Base-by-base conservation (phyloP, 2,888 invertebrate species). In the Capitulum mitella region DNA sequence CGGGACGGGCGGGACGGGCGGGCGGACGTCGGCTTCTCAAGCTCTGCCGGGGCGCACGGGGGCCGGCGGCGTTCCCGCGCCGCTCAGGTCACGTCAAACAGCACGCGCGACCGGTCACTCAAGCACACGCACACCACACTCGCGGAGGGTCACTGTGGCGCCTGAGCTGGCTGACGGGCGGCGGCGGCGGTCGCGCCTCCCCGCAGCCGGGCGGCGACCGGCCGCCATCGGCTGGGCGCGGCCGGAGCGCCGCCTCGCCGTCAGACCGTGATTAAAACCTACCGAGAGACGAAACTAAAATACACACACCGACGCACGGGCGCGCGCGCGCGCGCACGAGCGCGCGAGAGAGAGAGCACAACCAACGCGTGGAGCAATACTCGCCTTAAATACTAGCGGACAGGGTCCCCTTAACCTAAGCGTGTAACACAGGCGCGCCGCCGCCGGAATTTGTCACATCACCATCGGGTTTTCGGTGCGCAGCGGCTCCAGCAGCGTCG, bases 341-440 rank as follows among this genome's bases (percentile, higher is more conserved):
- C n/a, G n/a, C n/a, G n/a, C n/a, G n/a, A n/a, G n/a, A n/a, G n/a
- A n/a, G n/a, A n/a, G 46, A 46, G 19, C 51, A 29, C 29, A 10
- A 5, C 12, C 32, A 14, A 34, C 34, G 19, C 64, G 34, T 10
- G 29, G 5, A 14, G 64, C 64, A 32, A 64, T 64, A 64, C 64
- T 64, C 34, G 64, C 19, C 64, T 64, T 64, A 64, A 64, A 64
- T 64, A 64, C 64, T 64, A 64, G 29, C 34, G 51, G 51, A 51
- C 51, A 16, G 16, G 19, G 51, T 51, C 51, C 51, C 51, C 51
- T 51, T 51, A 51, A 22, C 51, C 51, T 51, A 51, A 51, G 51
- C 51, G 51, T 22, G 51, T 51, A 51, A 22, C 51, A 16, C 22
- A 22, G 22, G 19, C 51, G 51, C 51, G 51, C 51, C 19, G 22